phyloP scores from a whole-genome alignment of 2,888 invertebrate species.

The Cremastinae sp. region DNA sequence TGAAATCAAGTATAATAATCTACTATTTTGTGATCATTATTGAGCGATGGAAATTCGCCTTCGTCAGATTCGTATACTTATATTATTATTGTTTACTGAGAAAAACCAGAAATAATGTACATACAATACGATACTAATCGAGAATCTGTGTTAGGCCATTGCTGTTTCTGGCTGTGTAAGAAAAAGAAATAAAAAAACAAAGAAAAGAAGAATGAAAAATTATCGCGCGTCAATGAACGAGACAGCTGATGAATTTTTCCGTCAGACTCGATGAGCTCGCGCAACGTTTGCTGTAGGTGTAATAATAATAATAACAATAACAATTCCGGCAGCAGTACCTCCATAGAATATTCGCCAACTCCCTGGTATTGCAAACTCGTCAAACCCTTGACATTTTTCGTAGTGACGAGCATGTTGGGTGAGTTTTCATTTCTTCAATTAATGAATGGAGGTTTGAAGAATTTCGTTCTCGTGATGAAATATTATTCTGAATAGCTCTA shows the following conservation, averaged over 20 bases:
- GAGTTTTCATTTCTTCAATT: background rate
- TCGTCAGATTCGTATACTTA: conserved; percentile 8
- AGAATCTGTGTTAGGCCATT: conserved; percentile 33
- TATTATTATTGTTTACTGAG: conserved; percentile 8
- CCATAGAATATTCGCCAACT: conserved; percentile 59
- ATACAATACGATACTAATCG: conserved; percentile 26
- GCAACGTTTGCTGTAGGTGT: conserved; percentile 68
- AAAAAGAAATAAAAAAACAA: background rate
- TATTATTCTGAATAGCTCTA: conserved; percentile 68
- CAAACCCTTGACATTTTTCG: conserved; percentile 72
- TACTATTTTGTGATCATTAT: conserved; percentile 1
- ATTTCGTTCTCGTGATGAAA: background rate
- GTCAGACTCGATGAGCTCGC: conserved; percentile 70
- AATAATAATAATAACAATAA: too few relatives aligned
- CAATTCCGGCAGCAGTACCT: conserved; percentile 70
- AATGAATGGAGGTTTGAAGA: background rate
- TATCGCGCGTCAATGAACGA: conserved; percentile 22
- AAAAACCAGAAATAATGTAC: conserved; percentile 14
- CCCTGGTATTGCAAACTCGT: conserved; percentile 70
- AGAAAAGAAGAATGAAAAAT: conserved; percentile 4
- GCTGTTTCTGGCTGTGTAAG: conserved; percentile 4
- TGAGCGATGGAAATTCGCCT: background rate
- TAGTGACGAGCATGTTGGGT: conserved; percentile 75
- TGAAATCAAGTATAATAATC: background rate
- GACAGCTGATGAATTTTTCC: conserved; percentile 25